Evolutionary conservation across 2,113 vertebrate genomes (phyloP).

Genomic region (Corydoras maculifer): DNA sequence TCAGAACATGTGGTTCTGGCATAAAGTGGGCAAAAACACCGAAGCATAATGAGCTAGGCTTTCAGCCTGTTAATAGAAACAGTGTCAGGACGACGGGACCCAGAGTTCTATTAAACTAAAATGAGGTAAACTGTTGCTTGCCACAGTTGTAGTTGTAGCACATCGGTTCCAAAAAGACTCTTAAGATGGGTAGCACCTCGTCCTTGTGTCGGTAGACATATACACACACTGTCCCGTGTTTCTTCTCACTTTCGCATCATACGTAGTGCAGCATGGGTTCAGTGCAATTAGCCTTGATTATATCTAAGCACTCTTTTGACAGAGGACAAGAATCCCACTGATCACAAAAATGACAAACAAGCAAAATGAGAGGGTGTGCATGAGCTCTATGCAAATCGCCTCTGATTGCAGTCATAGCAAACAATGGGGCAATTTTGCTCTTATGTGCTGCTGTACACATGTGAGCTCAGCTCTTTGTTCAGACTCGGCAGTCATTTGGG

Average conservation of each 20-base stretch:
- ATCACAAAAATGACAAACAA: conserved; percentile 52
- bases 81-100: background rate
- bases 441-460: conserved; percentile 44
- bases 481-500: background rate
- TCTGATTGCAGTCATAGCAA: conserved; percentile 21
- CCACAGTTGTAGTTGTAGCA: background rate
- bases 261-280: conserved; percentile 35
- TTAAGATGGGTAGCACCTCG: background rate
- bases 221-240: background rate
- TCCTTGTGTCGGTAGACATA: background rate
- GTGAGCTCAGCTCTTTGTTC: conserved; percentile 25
- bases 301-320: conserved; percentile 34
- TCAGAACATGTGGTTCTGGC: conserved; percentile 9
- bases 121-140: conserved; percentile 9
- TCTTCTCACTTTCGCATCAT: conserved; percentile 13
- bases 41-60: conserved; percentile 19
- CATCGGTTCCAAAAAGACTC: conserved; percentile 15
- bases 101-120: conserved; percentile 10
- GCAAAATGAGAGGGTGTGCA: conserved; percentile 33
- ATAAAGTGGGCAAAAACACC: background rate
- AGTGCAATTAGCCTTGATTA: conserved; percentile 50
- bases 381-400: conserved; percentile 35
- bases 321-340: conserved; percentile 43
- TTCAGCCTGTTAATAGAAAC: conserved; percentile 15
- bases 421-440: conserved; percentile 41